These are phyloP conservation scores for Aegotheles bennettii DNA, from an alignment of 2,113 vertebrate genomes.

Conservation along the genomic window DNA sequence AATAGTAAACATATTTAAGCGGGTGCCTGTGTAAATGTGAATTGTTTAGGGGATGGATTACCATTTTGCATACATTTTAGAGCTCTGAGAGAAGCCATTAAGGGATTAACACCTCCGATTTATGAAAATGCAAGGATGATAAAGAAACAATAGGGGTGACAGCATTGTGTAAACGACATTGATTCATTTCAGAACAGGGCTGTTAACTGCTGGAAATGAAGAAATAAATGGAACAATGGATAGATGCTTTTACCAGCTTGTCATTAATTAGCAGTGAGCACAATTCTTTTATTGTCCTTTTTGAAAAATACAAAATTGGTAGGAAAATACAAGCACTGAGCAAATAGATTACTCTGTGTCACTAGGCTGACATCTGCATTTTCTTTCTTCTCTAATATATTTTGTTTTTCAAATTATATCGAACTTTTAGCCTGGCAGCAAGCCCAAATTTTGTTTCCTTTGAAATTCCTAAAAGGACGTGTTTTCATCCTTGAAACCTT, in stretches of 20 bases:
- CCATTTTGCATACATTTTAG: conserved; percentile 75
- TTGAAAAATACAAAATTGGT: conserved; percentile 83
- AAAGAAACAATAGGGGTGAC: conserved; percentile 87
- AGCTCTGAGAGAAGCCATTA: conserved; percentile 78
- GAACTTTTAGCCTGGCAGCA: conserved; percentile 42
- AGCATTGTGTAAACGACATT: conserved; percentile 84
- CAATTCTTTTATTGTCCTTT: conserved; percentile 88
- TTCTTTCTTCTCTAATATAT: conserved; percentile 68
- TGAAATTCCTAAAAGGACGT: conserved; percentile 4
- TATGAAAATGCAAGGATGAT: conserved; percentile 93
- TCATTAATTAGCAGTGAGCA: conserved; percentile 91
- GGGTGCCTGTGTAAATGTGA: conserved; percentile 64
- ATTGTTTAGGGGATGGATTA: conserved; percentile 76
- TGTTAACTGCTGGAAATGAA: conserved; percentile 81
- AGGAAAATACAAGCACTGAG: conserved; percentile 80
- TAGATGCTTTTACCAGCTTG: conserved; percentile 84
- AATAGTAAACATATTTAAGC: conserved; percentile 60
- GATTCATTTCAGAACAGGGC: conserved; percentile 85
- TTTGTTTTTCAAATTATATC: conserved; percentile 58
- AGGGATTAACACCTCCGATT: conserved; percentile 93
- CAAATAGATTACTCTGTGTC: conserved; percentile 77
- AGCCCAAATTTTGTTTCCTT: conserved; percentile 16
- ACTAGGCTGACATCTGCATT: conserved; percentile 78
- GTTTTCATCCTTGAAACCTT: neutral
- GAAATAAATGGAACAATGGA: conserved; percentile 85